phyloP scores from a whole-genome alignment of 2,888 invertebrate species.

The Nomada ferruginata region DNA sequence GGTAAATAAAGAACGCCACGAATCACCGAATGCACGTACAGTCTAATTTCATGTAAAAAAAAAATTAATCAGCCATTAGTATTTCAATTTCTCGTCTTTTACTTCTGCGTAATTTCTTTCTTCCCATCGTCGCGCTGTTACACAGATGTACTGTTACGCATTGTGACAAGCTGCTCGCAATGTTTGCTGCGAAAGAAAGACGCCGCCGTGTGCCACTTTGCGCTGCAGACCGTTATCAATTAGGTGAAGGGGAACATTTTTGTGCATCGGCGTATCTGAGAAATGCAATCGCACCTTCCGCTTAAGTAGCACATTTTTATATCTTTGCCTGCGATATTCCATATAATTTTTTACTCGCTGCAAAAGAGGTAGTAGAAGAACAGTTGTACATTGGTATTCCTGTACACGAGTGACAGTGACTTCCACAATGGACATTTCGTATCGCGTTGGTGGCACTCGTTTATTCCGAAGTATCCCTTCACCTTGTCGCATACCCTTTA shows the following conservation, averaged over 20 bases:
- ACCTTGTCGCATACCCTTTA: no score
- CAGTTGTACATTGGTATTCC: no score
- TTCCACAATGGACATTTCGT: no score
- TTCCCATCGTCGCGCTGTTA: neutral
- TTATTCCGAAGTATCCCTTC: no score
- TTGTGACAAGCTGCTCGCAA: slow-evolving; percentile 47
- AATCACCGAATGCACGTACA: slow-evolving; percentile 56
- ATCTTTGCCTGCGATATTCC: no score
- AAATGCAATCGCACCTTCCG: no score
- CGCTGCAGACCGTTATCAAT: slow-evolving; percentile 44
- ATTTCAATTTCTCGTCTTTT: slow-evolving; percentile 1
- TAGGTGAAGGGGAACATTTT: slow-evolving; percentile 41
- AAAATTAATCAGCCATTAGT: neutral
- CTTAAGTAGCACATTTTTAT: no score
- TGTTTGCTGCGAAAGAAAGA: slow-evolving; percentile 21
- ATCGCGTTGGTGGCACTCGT: no score
- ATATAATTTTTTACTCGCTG: no score
- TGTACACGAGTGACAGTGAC: no score
- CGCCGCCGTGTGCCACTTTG: slow-evolving; percentile 18
- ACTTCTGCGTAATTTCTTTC: neutral
- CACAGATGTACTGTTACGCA: slow-evolving; percentile 55
- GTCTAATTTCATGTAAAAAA: slow-evolving; percentile 58
- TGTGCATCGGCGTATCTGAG: neutral
- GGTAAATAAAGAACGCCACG: neutral
- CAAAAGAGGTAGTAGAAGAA: no score